phyloP scores from a whole-genome alignment of 2,888 invertebrate genomes.

The Caenorhabditis sp. region DNA sequence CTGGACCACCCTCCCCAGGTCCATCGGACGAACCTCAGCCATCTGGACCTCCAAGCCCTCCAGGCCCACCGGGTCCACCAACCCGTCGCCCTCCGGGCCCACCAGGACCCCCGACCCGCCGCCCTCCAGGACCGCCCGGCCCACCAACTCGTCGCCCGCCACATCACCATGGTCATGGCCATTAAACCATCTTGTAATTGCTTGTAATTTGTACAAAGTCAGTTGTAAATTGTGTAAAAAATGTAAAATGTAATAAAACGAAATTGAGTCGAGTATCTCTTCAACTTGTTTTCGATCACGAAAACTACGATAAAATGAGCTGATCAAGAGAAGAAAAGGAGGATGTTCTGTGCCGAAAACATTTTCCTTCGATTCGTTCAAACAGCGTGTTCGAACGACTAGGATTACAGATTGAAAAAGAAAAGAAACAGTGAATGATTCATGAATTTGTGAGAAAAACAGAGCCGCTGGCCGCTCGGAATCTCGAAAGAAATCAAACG shows the following conservation, averaged over 20 bases:
- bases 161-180: constrained; percentile 26
- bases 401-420: background rate
- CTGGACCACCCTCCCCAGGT: constrained; percentile 7
- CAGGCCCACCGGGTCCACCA: constrained; percentile 12
- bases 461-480: background rate
- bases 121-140: constrained; percentile 21
- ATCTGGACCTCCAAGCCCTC: constrained; percentile 3
- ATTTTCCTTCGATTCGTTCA: constrained; percentile 21
- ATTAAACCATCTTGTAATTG: constrained; percentile 7
- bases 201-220: background rate
- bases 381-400: background rate
- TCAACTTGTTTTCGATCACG: constrained; percentile 20
- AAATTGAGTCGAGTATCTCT: background rate
- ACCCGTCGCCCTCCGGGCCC: constrained; percentile 17
- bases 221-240: constrained; percentile 15
- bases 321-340: background rate
- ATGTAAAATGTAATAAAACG: constrained; percentile 15
- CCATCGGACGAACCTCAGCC: constrained; percentile 12
- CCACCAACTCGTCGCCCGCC: constrained; percentile 38
- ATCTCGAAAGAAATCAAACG: constrained; percentile 38
- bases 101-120: constrained; percentile 27
- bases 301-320: constrained; percentile 36
- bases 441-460: constrained; percentile 9
- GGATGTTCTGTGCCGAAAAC: constrained; percentile 27
- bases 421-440: background rate